Evolutionary conservation across 2,888 invertebrate species (phyloP), one percentile per base, ranked within the genome.

Genomic region (Syritta pipiens): DNA sequence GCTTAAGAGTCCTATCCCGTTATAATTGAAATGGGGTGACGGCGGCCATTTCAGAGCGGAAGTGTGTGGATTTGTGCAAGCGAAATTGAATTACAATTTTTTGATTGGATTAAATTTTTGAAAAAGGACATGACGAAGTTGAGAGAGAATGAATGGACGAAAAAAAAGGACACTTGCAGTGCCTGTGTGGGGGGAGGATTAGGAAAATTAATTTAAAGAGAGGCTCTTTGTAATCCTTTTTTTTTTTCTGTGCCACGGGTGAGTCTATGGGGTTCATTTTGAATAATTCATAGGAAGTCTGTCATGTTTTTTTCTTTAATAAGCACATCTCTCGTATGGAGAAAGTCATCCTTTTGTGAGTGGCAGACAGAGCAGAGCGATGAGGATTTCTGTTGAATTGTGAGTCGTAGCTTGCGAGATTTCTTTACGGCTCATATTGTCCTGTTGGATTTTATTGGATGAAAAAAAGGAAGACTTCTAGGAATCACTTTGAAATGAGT

Each of bases 31-130:
- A n/a, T n/a, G n/a, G n/a, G n/a, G n/a, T n/a, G n/a, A n/a, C n/a
- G n/a, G n/a, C n/a, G 17, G 14, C 37, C 9, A 17, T 37, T 17
- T 17, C 37, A 14, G 37, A n/a, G 37, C 37, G 37, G 19, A 37
- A 37, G 37, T 14, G 37, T 37, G 19, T 1, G 51, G 51, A 44
- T 32, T 32, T 26, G 12, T 12, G 5, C 35, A 24, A 7, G 42
- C 37, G 37, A 42, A 59, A 69, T 59, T 69, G 32, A 59, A 51
- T 69, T 60, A 51, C 10, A 35, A 40, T 59, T n/a, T n/a, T 69
- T 42, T 32, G 35, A 51, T 51, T 60, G 49, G 35, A 51, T 37
- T 57, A 32, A 37, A 42, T 48, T 22, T 24, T 51, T 40, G 35
- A 0, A 14, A 7, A 17, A 1, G 12, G 12, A 37, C 1, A 35